Conservation (phyloP, 2,797 vertebrate species). For the Acropternis orthonyx region DNA sequence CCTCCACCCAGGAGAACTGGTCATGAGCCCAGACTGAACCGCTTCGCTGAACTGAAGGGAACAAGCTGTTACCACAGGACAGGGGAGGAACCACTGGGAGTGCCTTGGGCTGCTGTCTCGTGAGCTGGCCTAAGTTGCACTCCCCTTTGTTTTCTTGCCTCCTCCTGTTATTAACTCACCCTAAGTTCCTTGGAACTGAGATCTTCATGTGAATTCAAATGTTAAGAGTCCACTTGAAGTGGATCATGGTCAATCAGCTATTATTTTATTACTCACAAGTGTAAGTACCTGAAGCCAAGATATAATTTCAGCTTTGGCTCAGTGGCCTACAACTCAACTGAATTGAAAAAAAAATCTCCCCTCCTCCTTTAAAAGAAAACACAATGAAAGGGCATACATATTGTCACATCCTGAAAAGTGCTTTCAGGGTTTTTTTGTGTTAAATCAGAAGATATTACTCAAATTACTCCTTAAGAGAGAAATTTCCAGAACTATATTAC, state of each 20-base stretch:
- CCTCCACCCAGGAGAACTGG: conserved; percentile 27
- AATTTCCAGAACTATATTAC: background rate
- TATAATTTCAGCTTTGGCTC: background rate
- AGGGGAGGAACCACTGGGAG: conserved; percentile 18
- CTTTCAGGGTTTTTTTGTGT: background rate
- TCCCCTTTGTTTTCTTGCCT: background rate
- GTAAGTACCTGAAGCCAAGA: background rate
- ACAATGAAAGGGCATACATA: background rate
- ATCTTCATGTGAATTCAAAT: background rate
- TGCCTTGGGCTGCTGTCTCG: background rate
- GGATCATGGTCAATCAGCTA: background rate
- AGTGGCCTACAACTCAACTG: background rate
- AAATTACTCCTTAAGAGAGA: background rate
- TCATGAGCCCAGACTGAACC: conserved; percentile 4
- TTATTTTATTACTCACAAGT: background rate
- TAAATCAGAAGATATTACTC: background rate
- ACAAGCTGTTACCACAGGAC: conserved; percentile 36
- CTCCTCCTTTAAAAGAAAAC: background rate
- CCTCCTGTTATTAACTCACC: background rate
- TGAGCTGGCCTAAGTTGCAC: background rate
- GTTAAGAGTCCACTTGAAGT: background rate
- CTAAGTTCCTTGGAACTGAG: background rate
- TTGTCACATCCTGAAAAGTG: background rate
- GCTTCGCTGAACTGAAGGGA: background rate
- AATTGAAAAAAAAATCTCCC: background rate